Evolutionary conservation across 2,113 vertebrate genomes (phyloP).

Genomic region (Marcusenius ussheri): DNA sequence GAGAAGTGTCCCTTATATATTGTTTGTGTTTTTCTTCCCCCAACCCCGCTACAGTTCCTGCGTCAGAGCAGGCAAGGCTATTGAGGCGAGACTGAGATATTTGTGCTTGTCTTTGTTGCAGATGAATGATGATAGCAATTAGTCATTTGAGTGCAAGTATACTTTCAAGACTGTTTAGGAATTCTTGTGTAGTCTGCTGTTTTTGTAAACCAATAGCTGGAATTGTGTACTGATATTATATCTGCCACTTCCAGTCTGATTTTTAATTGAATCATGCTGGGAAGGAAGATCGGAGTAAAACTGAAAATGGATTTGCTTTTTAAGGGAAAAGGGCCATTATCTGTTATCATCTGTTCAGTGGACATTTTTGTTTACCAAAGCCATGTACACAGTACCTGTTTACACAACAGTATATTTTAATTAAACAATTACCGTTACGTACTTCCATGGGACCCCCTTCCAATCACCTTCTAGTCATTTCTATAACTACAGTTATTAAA

Average conservation of each 20-base stretch:
- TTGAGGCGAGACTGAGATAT: background rate
- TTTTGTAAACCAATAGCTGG: constrained; percentile 15
- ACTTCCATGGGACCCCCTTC: background rate
- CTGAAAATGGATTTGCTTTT: background rate
- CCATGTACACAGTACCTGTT: background rate
- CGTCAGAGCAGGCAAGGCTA: background rate
- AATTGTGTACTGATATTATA: background rate
- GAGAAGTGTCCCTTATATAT: background rate
- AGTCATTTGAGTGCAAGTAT: background rate
- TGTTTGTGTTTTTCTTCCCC: background rate
- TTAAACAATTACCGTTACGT: background rate
- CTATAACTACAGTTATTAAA: background rate
- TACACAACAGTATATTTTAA: background rate
- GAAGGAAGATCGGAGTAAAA: background rate
- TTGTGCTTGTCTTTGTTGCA: background rate
- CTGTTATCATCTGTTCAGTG: background rate
- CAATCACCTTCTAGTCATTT: background rate
- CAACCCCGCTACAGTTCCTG: background rate
- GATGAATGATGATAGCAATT: constrained; percentile 4
- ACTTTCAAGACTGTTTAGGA: background rate
- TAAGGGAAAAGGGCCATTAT: background rate
- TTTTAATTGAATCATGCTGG: background rate
- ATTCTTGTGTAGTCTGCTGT: constrained; percentile 11
- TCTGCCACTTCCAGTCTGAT: background rate
- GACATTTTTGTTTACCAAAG: background rate